Evolutionary conservation across 2,113 vertebrate genomes (phyloP).

Genomic region (Sturnus vulgaris): DNA sequence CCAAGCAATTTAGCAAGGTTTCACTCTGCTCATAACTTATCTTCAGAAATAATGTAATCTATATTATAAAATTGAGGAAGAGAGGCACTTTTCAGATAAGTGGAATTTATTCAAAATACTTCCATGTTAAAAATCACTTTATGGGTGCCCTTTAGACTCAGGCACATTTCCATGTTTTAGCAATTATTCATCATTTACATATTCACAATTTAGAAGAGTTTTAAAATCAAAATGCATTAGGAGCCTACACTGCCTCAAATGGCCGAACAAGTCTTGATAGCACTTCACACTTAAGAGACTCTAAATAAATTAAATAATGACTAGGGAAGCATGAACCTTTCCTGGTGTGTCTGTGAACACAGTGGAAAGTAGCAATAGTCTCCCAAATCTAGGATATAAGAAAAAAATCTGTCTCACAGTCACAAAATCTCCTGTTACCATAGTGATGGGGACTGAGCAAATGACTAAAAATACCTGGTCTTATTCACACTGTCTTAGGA

Average conservation of each 20-base stretch:
- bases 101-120: conserved; percentile 3
- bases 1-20: background rate
- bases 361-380: conserved; percentile 7
- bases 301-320: conserved; percentile 28
- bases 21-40: background rate
- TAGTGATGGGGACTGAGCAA: conserved; percentile 60
- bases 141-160: conserved; percentile 10
- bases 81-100: conserved; percentile 15
- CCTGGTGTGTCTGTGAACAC: background rate
- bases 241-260: background rate
- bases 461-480: conserved; percentile 66
- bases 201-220: background rate
- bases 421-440: conserved; percentile 67
- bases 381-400: conserved; percentile 44
- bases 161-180: background rate
- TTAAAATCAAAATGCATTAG: background rate
- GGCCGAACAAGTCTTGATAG: background rate
- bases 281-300: background rate
- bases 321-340: background rate
- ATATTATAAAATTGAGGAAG: background rate
- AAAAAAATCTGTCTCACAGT: conserved; percentile 45
- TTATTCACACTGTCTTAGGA: conserved; percentile 55
- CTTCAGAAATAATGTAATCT: conserved; percentile 8
- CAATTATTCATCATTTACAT: background rate
- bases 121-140: background rate